phyloP scores from a whole-genome alignment of 35 echinoderm and acorn worm genomes.

The Strongylocentrotus purpuratus region DNA sequence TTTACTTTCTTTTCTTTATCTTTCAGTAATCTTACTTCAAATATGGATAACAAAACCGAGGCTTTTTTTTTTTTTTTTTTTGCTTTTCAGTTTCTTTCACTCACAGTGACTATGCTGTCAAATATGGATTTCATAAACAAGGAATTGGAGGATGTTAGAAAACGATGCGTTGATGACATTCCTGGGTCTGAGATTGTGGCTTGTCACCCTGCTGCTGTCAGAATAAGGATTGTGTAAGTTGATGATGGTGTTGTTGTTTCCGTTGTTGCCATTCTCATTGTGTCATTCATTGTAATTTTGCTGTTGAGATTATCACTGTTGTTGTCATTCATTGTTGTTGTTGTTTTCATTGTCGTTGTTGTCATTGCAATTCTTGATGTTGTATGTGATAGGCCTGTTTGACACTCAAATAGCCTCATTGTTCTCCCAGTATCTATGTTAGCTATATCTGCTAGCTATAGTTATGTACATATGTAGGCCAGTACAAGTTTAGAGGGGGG shows the following conservation, averaged over 20 bases:
- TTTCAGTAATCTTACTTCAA: too few species aligned
- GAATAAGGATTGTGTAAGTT: constrained; percentile 85
- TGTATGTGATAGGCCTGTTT: too few species aligned
- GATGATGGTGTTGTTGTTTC: not conserved
- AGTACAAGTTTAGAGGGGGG: too few species aligned
- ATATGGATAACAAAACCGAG: too few species aligned
- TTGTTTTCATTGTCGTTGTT: not conserved
- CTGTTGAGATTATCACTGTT: constrained; percentile 32
- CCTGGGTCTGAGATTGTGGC: constrained; percentile 79
- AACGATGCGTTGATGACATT: constrained; percentile 71
- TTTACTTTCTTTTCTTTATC: too few species aligned
- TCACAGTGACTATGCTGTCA: not conserved
- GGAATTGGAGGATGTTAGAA: constrained; percentile 80
- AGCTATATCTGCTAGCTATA: too few species aligned
- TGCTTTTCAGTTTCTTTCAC: not conserved
- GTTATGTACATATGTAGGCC: too few species aligned
- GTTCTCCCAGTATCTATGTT: too few species aligned
- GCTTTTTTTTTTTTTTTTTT: not conserved
- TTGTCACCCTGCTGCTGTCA: constrained; percentile 81
- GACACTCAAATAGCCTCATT: too few species aligned
- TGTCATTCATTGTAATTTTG: not conserved
- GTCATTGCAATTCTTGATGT: too few species aligned
- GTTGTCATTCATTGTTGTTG: not conserved
- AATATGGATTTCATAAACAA: constrained; percentile 65
- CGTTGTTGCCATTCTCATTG: not conserved